phyloP scores from a whole-genome alignment of 2,113 vertebrate species.

The Larimichthys crocea region DNA sequence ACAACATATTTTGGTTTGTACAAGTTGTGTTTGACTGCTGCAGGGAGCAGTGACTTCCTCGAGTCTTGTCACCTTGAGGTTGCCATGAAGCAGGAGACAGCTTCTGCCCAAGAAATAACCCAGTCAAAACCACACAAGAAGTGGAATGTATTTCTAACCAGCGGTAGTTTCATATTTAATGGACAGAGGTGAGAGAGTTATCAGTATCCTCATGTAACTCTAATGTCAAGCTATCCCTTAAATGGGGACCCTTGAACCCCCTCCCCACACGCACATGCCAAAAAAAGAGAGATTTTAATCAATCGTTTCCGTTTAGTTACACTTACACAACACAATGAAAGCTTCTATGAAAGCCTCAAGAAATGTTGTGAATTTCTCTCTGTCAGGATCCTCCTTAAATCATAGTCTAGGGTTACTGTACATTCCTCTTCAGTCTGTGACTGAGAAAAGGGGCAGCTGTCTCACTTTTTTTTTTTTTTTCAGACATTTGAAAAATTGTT shows the following conservation, averaged over 20 bases:
- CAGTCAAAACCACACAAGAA: too few species aligned
- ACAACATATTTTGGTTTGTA: background rate
- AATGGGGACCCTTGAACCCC: background rate
- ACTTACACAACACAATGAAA: background rate
- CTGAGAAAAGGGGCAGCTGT: slow-evolving; percentile 45
- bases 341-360: slow-evolving; percentile 11
- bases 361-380: slow-evolving; percentile 26
- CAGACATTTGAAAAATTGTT: slow-evolving; percentile 37
- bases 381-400: slow-evolving; percentile 32
- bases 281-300: background rate
- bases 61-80: too few species aligned
- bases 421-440: slow-evolving; percentile 44
- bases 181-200: too few species aligned
- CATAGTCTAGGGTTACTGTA: slow-evolving; percentile 40
- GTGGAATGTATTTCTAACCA: background rate
- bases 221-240: background rate
- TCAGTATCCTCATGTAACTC: background rate
- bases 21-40: background rate
- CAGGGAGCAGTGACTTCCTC: too few species aligned
- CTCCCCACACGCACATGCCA: background rate
- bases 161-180: background rate
- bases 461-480: background rate
- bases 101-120: too few species aligned
- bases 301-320: background rate
- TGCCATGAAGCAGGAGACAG: too few species aligned